These are phyloP conservation scores for Sminthurinus aureus DNA, from an alignment of 2,888 invertebrate genomes.

Conservation along the genomic window DNA sequence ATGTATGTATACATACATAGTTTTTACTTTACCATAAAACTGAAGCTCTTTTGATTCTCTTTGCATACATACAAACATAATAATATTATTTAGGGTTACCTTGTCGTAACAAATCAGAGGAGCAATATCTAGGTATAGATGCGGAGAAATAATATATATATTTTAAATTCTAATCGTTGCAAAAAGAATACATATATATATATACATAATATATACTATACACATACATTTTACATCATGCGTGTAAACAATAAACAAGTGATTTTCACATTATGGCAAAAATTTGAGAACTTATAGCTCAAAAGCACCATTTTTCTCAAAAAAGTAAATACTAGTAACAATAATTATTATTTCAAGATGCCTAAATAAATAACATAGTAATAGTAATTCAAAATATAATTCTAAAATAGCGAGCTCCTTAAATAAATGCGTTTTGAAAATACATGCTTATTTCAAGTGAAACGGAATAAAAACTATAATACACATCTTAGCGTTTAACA, in stretches of 20 bases:
- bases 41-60: too few species aligned
- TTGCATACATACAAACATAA: too few species aligned
- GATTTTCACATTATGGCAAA: background rate
- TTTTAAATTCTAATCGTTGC: too few species aligned
- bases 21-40: too few species aligned
- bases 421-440: background rate
- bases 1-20: too few species aligned
- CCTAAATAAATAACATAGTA: background rate
- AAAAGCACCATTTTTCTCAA: background rate
- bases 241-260: background rate
- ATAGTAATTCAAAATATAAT: background rate
- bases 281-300: background rate
- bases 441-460: too few species aligned
- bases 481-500: too few species aligned
- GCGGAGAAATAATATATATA: too few species aligned
- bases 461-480: too few species aligned
- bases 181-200: background rate
- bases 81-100: too few species aligned
- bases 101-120: too few species aligned
- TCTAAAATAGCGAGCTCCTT: background rate
- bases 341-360: background rate
- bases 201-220: background rate
- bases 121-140: too few species aligned
- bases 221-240: background rate
- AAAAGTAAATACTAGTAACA: background rate